Base-by-base conservation (phyloP, 2,797 vertebrate genomes). In the Periparus ater region DNA sequence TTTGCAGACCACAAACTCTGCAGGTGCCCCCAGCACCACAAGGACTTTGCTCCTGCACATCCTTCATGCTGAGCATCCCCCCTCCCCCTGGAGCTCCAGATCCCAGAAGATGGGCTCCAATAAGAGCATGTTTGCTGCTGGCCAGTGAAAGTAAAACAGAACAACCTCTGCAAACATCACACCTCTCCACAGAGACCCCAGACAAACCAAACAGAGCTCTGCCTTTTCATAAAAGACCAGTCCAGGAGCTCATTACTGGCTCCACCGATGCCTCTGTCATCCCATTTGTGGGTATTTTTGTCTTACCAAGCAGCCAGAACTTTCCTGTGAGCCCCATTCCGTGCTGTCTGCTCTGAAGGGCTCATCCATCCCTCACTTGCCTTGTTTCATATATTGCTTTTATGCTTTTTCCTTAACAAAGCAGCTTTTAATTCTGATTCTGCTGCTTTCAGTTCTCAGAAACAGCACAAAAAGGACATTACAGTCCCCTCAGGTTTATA, bases 381-480 rank as follows among this genome's bases (percentile, higher is more conserved):
- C 44, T 36, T 2, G 36, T 14, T 78, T 54, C 38, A 18, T 14
- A 1, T 57, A 2, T 68, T 80, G 25, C 40, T 55, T 75, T 50
- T 66, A 26, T 72, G 66, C 55, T 13, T 89, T 77, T 34, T 53
- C 58, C 87, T 85, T 91, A 95, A 94, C 38, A 34, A 88, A 94
- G 74, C 44, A 61, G 76, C 61, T 89, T 83, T 95, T 89, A 61
- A 75, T 80, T 61, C 76, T 36, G 34, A 9, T 17, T 11, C 3
- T 32, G 2, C 22, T 77, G 48, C 77, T 95, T n/a, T 30, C 55
- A 66, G 61, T 96, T 97, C 96, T 89, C 83, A 91, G 90, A 93
- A 96, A 84, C 20, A 12, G 66, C 80, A 38, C 16, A 38, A 48
- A 83, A 74, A 95, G 88, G 77, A 89, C 75, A 91, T 79, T 60